phyloP scores from a whole-genome alignment of 2,113 vertebrate genomes.

The Girardinichthys multiradiatus region DNA sequence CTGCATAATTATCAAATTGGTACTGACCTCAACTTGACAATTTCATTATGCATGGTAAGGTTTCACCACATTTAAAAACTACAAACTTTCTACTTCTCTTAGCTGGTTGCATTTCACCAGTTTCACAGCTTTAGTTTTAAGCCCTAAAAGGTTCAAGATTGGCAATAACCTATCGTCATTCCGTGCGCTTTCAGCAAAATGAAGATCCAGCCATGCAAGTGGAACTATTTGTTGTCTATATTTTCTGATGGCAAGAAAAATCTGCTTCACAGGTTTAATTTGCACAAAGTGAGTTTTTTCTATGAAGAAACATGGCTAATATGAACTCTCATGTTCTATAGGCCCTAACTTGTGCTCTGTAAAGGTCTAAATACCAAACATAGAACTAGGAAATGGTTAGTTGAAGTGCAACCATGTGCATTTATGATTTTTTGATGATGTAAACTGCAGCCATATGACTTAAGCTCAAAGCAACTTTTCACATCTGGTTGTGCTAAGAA shows the following conservation, averaged over 20 bases:
- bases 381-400: slow-evolving; percentile 28
- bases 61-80: neutral
- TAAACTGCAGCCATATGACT: slow-evolving; percentile 24
- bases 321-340: neutral
- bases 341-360: neutral
- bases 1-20: too few relatives aligned
- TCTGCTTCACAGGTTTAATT: neutral
- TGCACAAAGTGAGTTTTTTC: neutral
- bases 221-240: neutral
- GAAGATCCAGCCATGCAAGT: slow-evolving; percentile 10
- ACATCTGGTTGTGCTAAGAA: neutral
- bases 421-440: slow-evolving; percentile 5
- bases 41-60: neutral
- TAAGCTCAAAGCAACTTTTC: slow-evolving; percentile 8
- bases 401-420: slow-evolving; percentile 21
- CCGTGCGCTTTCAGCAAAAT: slow-evolving; percentile 11
- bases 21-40: too few relatives aligned
- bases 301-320: neutral
- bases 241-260: neutral
- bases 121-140: slow-evolving; percentile 6
- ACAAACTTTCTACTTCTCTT: neutral
- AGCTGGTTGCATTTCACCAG: neutral
- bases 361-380: slow-evolving; percentile 1
- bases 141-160: slow-evolving; percentile 1
- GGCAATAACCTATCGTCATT: neutral